A percentile compares a stretch with the other conserved stretches of the same genome.
phyloP scores from a whole-genome alignment of 2,797 vertebrate species.

The Poecilia gillii region DNA sequence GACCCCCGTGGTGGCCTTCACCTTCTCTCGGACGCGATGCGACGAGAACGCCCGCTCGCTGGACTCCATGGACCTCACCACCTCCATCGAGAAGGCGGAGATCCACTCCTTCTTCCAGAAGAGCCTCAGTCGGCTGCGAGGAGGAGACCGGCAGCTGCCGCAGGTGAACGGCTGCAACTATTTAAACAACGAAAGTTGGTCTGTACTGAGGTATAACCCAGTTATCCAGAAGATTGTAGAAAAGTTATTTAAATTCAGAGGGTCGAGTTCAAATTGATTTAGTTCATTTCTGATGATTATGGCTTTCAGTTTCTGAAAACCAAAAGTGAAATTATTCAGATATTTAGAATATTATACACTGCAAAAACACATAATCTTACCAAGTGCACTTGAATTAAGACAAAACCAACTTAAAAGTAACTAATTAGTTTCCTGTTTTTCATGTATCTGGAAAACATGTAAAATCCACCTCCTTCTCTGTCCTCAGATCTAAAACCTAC shows the following conservation, averaged over 20 bases:
- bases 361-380: too few relatives aligned
- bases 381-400: too few relatives aligned
- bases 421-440: too few relatives aligned
- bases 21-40: conserved; percentile 90
- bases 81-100: conserved; percentile 87
- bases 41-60: conserved; percentile 90
- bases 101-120: conserved; percentile 92
- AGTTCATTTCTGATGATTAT: too few relatives aligned
- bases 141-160: conserved; percentile 87
- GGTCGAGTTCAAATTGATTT: too few relatives aligned
- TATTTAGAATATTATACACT: too few relatives aligned
- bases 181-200: background rate
- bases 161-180: conserved; percentile 60
- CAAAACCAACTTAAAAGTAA: background rate
- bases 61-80: conserved; percentile 88
- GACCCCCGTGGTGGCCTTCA: conserved; percentile 92
- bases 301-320: too few relatives aligned
- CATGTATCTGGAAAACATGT: background rate
- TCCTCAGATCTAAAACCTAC: background rate
- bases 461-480: background rate
- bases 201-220: too few relatives aligned
- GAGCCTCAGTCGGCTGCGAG: conserved; percentile 88
- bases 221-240: too few relatives aligned
- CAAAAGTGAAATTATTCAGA: too few relatives aligned
- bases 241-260: too few relatives aligned